Percentiles rank a stretch among this genome's conserved stretches.
phyloP scores from a whole-genome alignment of 2,888 invertebrate genomes.

The Auanema sp. region DNA sequence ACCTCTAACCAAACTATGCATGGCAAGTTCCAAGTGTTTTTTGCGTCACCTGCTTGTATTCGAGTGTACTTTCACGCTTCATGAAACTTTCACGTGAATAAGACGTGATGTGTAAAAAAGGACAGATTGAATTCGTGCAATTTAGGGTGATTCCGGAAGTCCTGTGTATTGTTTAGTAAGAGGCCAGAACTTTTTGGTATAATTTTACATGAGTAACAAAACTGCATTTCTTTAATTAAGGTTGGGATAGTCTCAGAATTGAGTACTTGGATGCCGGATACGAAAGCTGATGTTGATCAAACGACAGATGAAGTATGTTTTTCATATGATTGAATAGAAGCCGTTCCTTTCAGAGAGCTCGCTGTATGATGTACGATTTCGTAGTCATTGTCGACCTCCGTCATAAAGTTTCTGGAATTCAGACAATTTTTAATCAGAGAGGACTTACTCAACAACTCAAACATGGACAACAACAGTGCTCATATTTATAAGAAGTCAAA shows the following conservation, averaged over 20 bases:
- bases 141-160: conserved; percentile 14
- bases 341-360: conserved; percentile 7
- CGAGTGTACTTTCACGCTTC: background rate
- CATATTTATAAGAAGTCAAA: no score
- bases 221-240: conserved; percentile 9
- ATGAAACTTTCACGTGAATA: no score
- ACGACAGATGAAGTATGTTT: conserved; percentile 9
- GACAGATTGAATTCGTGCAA: no score
- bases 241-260: conserved; percentile 16
- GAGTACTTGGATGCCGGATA: conserved; percentile 4
- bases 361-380: conserved; percentile 9
- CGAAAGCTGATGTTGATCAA: background rate
- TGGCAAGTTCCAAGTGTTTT: conserved; percentile 5
- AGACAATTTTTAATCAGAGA: no score
- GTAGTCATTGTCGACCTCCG: background rate
- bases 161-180: conserved; percentile 14
- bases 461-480: no score
- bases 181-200: conserved; percentile 9
- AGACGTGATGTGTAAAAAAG: no score
- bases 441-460: no score
- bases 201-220: background rate
- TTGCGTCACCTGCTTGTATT: background rate
- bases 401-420: no score
- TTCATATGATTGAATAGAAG: background rate
- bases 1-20: conserved; percentile 1